Percentiles rank a stretch among this genome's conserved stretches.
Evolutionary conservation across 2,888 invertebrate genomes (phyloP).

Genomic region (Amiota mariae): DNA sequence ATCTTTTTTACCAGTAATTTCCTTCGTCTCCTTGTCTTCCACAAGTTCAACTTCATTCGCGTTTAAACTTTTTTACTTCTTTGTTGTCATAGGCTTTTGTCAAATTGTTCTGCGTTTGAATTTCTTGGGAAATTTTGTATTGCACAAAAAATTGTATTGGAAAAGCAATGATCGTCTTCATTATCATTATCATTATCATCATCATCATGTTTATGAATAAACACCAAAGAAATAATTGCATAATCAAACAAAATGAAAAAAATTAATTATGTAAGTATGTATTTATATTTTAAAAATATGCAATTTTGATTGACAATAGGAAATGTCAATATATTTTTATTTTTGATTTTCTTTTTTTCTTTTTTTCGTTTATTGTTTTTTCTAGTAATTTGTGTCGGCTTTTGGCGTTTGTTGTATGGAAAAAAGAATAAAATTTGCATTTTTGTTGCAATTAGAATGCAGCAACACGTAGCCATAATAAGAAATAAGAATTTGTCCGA

Average conservation of each 20-base stretch:
- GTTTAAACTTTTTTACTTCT: too few relatives aligned
- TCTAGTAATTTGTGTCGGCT: background rate
- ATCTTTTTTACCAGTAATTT: background rate
- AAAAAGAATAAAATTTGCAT: conserved; percentile 13
- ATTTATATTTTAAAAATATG: background rate
- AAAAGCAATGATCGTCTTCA: background rate
- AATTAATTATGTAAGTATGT: background rate
- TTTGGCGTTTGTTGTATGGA: conserved; percentile 12
- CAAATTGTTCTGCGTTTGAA: conserved; percentile 23
- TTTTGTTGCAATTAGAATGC: conserved; percentile 25
- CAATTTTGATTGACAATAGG: conserved; percentile 63
- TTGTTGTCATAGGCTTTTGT: conserved; percentile 18
- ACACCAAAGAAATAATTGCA: background rate
- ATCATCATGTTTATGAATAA: background rate
- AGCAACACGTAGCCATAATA: conserved; percentile 10
- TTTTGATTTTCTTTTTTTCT: conserved; percentile 6
- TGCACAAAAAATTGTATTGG: conserved; percentile 8
- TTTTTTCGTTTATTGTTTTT: background rate
- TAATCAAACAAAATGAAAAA: background rate
- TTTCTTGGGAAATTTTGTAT: conserved; percentile 19
- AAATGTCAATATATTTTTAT: conserved; percentile 54
- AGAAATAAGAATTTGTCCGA: background rate
- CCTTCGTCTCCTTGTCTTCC: background rate
- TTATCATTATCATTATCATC: background rate
- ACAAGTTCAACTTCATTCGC: too few relatives aligned